Evolutionary conservation across 2,797 vertebrate species (phyloP).

Genomic region (Xiphophorus birchmanni): DNA sequence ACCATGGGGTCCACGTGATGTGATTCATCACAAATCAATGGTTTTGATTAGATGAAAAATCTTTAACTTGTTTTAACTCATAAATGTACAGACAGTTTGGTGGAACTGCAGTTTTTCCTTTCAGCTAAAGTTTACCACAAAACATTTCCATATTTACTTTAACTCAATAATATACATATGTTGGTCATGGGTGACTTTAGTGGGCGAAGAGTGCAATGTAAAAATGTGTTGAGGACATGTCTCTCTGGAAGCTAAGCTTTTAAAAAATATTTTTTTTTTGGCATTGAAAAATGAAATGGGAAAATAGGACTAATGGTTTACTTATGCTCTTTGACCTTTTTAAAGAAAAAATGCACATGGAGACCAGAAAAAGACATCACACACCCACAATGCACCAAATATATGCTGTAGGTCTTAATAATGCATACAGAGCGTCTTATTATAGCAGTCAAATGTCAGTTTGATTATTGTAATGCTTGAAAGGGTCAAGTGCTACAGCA

Average conservation of each 20-base stretch:
- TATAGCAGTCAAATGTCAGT: constrained; percentile 10
- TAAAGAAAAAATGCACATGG: background rate
- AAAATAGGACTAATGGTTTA: background rate
- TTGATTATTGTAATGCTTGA: constrained; percentile 10
- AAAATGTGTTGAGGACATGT: background rate
- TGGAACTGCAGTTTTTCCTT: background rate
- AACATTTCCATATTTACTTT: background rate
- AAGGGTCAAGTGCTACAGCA: constrained; percentile 1
- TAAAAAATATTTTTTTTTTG: background rate
- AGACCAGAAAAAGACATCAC: background rate
- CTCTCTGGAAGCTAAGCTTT: background rate
- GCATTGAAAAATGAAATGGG: background rate
- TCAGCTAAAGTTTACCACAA: background rate
- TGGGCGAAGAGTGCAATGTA: background rate
- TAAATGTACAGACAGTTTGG: background rate
- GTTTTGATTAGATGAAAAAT: background rate
- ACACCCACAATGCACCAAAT: constrained; percentile 17
- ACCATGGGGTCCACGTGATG: background rate
- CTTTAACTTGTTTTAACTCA: background rate
- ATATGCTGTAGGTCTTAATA: constrained; percentile 16
- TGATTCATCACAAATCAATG: background rate
- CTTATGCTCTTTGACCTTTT: background rate
- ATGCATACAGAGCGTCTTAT: constrained; percentile 13
- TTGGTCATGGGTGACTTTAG: background rate
- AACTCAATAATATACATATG: background rate